A percentile compares a stretch with the other conserved stretches of the same genome.
Evolutionary conservation across 2,888 invertebrate genomes (phyloP).

Genomic region (Drosophila bunnanda): DNA sequence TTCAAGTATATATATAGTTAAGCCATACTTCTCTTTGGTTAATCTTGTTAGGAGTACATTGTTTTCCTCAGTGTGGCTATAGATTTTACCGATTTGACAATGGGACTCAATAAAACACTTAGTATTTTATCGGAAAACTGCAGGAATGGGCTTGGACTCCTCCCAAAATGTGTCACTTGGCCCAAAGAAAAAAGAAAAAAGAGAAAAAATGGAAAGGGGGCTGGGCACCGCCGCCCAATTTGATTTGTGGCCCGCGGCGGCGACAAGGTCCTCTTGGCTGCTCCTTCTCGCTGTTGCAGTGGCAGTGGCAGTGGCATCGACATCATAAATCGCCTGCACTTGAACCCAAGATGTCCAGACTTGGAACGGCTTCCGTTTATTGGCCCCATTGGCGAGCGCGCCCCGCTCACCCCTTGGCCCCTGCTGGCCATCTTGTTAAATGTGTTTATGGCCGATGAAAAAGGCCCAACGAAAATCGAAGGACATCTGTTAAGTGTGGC

Average conservation of each 20-base stretch:
- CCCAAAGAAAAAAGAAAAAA: neutral
- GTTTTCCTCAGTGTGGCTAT: neutral
- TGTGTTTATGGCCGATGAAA: conserved; percentile 61
- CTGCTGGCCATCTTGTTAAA: conserved; percentile 53
- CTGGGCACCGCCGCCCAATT: conserved; percentile 9
- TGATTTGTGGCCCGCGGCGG: conserved; percentile 45
- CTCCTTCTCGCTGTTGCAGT: conserved; percentile 9
- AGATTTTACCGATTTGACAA: neutral
- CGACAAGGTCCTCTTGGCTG: conserved; percentile 20
- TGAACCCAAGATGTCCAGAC: conserved; percentile 40
- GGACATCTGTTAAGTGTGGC: conserved; percentile 35
- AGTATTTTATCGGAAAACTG: conserved; percentile 4
- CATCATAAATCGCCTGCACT: conserved; percentile 43
- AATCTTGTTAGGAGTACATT: neutral
- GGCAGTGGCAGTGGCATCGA: conserved; percentile 3
- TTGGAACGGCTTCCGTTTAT: conserved; percentile 39
- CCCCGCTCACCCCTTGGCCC: neutral
- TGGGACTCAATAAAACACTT: conserved; percentile 8
- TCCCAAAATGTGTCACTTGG: conserved; percentile 11
- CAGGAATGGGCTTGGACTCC: neutral
- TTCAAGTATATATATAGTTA: neutral
- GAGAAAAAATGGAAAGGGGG: neutral
- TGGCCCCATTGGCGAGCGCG: conserved; percentile 53
- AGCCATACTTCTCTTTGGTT: neutral
- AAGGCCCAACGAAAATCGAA: conserved; percentile 21